phyloP scores from a whole-genome alignment of 1,140 invertebrate genomes.

The Caerostris darwini region DNA sequence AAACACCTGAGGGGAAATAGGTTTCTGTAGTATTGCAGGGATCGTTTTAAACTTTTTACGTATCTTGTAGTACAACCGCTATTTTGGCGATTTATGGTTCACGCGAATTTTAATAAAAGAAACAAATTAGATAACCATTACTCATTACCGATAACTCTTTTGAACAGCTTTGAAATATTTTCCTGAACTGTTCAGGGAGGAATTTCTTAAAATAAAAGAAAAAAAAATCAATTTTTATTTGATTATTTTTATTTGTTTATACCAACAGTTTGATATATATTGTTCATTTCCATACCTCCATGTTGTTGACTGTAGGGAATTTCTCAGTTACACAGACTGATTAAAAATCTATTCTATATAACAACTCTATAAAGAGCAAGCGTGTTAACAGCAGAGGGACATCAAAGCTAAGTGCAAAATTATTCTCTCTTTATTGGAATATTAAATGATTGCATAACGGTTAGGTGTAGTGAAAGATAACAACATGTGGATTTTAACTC shows the following conservation, averaged over 20 bases:
- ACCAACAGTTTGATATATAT: neutral
- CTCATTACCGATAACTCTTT: no score
- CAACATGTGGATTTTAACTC: no score
- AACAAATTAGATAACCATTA: no score
- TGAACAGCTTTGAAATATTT: no score
- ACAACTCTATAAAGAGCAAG: neutral
- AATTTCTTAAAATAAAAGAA: no score
- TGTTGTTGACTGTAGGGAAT: neutral
- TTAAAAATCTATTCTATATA: neutral
- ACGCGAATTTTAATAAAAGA: neutral
- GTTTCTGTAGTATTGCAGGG: neutral
- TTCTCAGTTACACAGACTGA: neutral
- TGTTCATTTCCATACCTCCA: neutral
- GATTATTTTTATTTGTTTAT: no score
- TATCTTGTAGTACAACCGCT: neutral
- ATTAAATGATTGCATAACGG: no score
- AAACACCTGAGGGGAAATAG: slow-evolving; percentile 29
- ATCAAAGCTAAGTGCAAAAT: neutral
- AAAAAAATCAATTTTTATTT: no score
- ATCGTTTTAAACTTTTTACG: neutral
- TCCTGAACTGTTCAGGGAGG: no score
- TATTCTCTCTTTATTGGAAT: neutral
- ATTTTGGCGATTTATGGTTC: slow-evolving; percentile 10
- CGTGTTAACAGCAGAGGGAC: neutral
- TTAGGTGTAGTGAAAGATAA: no score